Percentiles rank a stretch among this genome's conserved stretches.
phyloP scores from a whole-genome alignment of 30 jellyfish, hydroid and myxozoan species.

The Chrysaora quinquecirrha region DNA sequence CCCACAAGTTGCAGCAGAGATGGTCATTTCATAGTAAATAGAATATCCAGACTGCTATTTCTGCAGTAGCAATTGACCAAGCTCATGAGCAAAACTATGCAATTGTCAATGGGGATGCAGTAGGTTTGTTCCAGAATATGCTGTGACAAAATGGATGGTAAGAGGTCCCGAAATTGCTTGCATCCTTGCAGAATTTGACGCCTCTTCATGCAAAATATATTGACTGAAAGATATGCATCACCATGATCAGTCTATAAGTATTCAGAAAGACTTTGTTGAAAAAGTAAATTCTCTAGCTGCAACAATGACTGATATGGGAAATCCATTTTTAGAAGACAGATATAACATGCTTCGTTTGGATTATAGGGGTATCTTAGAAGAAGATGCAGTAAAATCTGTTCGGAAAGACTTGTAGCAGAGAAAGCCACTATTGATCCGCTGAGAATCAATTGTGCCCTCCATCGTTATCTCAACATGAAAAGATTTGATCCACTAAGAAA shows the following conservation, averaged over 20 bases:
- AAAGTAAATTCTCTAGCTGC: constrained; percentile 10
- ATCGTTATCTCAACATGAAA: constrained; percentile 40
- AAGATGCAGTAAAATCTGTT: background rate
- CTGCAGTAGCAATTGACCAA: constrained; percentile 42
- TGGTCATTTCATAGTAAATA: constrained; percentile 31
- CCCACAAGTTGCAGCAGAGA: constrained; percentile 9
- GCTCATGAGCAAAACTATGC: constrained; percentile 50
- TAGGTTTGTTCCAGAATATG: constrained; percentile 45
- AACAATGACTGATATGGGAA: constrained; percentile 30
- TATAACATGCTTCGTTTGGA: constrained; percentile 6
- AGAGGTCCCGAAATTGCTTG: constrained; percentile 47
- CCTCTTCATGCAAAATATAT: background rate
- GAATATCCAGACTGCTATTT: constrained; percentile 1
- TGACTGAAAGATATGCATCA: constrained; percentile 6
- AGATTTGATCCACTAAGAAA: constrained; percentile 28
- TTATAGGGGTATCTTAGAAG: constrained; percentile 9
- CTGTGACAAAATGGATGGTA: constrained; percentile 57
- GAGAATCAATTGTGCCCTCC: constrained; percentile 61
- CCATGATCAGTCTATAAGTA: constrained; percentile 1
- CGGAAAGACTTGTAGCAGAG: background rate
- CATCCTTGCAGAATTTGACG: constrained; percentile 40
- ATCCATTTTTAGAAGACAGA: constrained; percentile 40
- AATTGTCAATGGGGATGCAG: constrained; percentile 51
- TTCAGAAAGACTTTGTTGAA: constrained; percentile 4
- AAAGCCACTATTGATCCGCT: constrained; percentile 1